Evolutionary conservation across 1,140 invertebrate species (phyloP), one percentile per base, ranked within the genome.

Genomic region (Colletes gigas): DNA sequence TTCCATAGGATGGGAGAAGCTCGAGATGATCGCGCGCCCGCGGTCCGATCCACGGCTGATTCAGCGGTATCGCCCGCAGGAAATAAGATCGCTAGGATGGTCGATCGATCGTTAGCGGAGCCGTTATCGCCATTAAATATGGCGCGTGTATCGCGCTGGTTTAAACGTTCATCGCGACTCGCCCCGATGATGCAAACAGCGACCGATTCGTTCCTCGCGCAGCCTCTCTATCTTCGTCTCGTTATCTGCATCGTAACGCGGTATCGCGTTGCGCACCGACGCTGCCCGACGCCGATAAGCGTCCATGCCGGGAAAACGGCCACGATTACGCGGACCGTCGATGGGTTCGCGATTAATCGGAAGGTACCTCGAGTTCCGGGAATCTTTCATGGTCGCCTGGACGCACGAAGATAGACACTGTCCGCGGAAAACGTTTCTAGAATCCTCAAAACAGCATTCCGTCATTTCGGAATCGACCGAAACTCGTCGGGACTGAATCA

Each of bases 101-200:
- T 39, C 21, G 71, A 84, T 84, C 71, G 83, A 55, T 84, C 78
- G 78, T 85, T 84, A 84, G 57, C 78, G 44, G 2, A 81, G 72
- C 78, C 83, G 83, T 81, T 84, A 85, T 86, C 81, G 75, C 63
- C 41, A 83, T 83, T 88, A 84, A 78, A 80, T 81, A 79, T 80
- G 78, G 76, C 57, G 76, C 70, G 78, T 75, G 68, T 68, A 54
- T 21, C 14, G 55, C 15, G 44, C 1, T 0, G 71, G 47, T 62
- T 54, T 17, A n/a, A 80, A 54, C 19, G 19, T 10, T 14, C 44
- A n/a, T 67, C 59, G 17, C 50, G 54, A 8, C 3, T 50, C 39
- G 21, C 14, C 21, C 3, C 8, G 3, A 54, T 12, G 52, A 54
- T 54, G 10, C 59, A 7, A 65, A 54, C 5, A 14, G 14, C 44